Conservation (phyloP, 2,113 vertebrate genomes). For the Seriola dumerili region DNA sequence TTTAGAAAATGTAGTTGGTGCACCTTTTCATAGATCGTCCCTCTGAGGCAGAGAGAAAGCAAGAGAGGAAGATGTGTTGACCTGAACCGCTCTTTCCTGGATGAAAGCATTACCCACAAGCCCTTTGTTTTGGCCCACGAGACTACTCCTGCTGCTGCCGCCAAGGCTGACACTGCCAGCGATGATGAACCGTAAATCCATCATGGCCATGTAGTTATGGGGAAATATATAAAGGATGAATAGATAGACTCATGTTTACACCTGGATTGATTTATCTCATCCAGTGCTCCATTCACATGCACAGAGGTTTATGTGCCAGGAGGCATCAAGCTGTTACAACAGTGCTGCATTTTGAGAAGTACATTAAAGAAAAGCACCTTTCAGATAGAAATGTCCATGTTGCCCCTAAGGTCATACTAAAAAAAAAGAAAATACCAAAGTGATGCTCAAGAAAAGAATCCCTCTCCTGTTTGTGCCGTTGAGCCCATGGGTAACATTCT, state of each 20-base stretch:
- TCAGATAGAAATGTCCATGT: conserved; percentile 28
- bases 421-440: neutral
- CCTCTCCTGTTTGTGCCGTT: conserved; percentile 26
- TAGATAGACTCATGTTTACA: conserved; percentile 60
- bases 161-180: conserved; percentile 21
- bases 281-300: conserved; percentile 24
- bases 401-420: conserved; percentile 19
- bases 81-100: conserved; percentile 46
- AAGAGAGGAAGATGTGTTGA: conserved; percentile 54
- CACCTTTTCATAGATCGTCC: conserved; percentile 54
- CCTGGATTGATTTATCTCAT: conserved; percentile 63
- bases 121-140: conserved; percentile 58
- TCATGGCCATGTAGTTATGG: conserved; percentile 30
- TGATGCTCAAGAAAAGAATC: conserved; percentile 21
- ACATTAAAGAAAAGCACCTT: conserved; percentile 38
- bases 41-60: conserved; percentile 64
- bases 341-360: conserved; percentile 15
- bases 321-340: conserved; percentile 33
- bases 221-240: conserved; percentile 36
- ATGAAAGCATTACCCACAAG: conserved; percentile 71
- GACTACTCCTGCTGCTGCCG: conserved; percentile 36
- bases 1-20: conserved; percentile 46
- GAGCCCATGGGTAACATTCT: conserved; percentile 39
- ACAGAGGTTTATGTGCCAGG: conserved; percentile 35
- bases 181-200: conserved; percentile 48